Evolutionary conservation across 2,797 vertebrate genomes (phyloP).

Genomic region (Emys orbicularis): DNA sequence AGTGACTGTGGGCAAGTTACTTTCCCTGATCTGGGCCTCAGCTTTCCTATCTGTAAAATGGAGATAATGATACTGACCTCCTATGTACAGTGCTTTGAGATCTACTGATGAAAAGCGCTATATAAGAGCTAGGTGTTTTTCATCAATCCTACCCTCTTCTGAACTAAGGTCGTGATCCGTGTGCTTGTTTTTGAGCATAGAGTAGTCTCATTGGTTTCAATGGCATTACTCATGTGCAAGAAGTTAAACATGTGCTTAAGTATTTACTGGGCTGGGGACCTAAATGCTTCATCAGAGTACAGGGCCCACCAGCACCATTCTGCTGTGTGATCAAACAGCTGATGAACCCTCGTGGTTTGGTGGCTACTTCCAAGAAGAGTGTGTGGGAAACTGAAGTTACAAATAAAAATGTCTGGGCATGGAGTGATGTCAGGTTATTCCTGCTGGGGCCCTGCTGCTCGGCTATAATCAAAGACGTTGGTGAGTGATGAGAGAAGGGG

Average conservation of each 20-base stretch:
- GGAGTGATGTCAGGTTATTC: not conserved
- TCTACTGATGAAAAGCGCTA: not conserved
- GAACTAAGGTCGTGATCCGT: not conserved
- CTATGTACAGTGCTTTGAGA: not conserved
- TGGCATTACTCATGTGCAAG: not conserved
- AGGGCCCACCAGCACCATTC: fast-evolving
- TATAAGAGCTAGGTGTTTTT: not conserved
- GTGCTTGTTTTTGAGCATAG: fast-evolving
- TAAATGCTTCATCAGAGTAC: not conserved
- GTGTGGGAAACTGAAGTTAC: not conserved
- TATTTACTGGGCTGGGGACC: fast-evolving
- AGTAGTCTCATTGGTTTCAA: fast-evolving
- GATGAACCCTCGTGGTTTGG: not conserved
- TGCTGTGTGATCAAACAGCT: not conserved
- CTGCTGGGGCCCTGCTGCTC: not conserved
- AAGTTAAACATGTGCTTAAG: not conserved
- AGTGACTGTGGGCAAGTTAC: not conserved
- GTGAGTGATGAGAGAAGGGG: not conserved
- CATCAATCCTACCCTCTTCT: not conserved
- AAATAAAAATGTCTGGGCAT: not conserved
- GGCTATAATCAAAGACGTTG: not conserved
- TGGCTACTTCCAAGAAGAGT: not conserved
- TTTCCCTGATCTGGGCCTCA: not conserved
- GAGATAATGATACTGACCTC: fast-evolving
- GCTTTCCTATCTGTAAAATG: not conserved